phyloP scores from a whole-genome alignment of 2,113 vertebrate species.

The Corythoichthys intestinalis region DNA sequence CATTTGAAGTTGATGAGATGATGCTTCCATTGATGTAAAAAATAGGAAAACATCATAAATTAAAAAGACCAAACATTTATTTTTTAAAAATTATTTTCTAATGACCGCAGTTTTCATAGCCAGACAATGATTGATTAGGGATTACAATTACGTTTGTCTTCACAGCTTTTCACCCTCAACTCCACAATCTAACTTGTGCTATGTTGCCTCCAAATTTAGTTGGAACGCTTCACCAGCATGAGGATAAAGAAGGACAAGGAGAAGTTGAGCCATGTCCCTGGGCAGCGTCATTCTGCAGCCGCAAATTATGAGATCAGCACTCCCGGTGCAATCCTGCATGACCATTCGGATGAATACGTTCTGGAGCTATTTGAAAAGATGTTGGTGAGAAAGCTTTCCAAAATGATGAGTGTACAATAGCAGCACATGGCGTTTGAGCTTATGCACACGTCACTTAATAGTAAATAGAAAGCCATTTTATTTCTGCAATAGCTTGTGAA shows the following conservation, averaged over 20 bases:
- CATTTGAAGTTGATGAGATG: conserved; percentile 7
- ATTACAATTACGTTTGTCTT: neutral
- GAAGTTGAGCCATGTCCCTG: conserved; percentile 58
- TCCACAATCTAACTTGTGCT: conserved; percentile 12
- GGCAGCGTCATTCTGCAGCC: conserved; percentile 78
- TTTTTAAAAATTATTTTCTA: neutral
- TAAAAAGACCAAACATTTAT: neutral
- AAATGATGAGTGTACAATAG: neutral
- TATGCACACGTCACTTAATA: too few relatives aligned
- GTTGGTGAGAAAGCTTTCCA: conserved; percentile 74
- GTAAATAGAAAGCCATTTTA: too few relatives aligned
- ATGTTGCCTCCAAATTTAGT: conserved; percentile 59
- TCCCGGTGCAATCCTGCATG: conserved; percentile 67
- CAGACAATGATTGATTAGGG: conserved; percentile 19
- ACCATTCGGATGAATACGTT: conserved; percentile 78
- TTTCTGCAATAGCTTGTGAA: too few relatives aligned
- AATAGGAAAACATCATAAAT: neutral
- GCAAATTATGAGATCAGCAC: conserved; percentile 72
- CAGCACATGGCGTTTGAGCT: neutral
- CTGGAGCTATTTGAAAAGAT: conserved; percentile 89
- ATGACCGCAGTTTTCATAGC: neutral
- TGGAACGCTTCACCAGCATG: conserved; percentile 91
- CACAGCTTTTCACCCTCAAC: conserved; percentile 1
- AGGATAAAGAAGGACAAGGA: conserved; percentile 89
- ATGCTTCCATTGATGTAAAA: conserved; percentile 3